phyloP scores from a whole-genome alignment of 2,888 invertebrate species.

The Eugnorisma glareosa region DNA sequence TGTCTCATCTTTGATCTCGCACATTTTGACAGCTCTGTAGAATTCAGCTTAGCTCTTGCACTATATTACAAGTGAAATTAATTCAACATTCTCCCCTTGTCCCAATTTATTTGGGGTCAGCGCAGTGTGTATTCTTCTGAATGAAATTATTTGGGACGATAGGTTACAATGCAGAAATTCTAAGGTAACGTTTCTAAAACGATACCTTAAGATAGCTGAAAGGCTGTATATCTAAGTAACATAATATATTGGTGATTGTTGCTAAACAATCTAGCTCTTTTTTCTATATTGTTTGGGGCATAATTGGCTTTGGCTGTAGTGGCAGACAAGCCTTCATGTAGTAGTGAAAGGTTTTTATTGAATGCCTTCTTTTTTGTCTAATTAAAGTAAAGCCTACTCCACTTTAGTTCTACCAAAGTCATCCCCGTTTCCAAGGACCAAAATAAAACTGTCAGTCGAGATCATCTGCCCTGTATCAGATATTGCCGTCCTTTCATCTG shows the following conservation, averaged over 20 bases:
- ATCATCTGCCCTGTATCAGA: conserved; percentile 25
- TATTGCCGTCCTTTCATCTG: conserved; percentile 7
- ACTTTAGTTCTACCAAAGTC: neutral
- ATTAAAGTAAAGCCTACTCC: neutral
- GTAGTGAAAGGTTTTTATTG: neutral
- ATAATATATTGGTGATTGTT: neutral
- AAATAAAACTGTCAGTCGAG: conserved; percentile 6
- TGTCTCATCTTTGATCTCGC: neutral
- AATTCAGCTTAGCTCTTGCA: neutral
- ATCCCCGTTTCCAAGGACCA: neutral
- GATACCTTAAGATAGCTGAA: neutral
- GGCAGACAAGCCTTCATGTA: neutral
- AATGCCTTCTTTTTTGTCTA: neutral
- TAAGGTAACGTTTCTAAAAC: too few relatives aligned
- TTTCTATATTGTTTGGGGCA: neutral
- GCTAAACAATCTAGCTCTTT: neutral
- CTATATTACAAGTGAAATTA: neutral
- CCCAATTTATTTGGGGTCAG: neutral
- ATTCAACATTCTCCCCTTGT: neutral
- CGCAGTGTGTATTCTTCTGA: neutral
- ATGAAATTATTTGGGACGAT: neutral
- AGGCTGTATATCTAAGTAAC: neutral
- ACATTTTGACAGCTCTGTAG: neutral
- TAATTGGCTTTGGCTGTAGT: neutral
- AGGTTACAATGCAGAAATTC: neutral